phyloP scores from a whole-genome alignment of 2,888 invertebrate species.

The Alentia gelatinosa region DNA sequence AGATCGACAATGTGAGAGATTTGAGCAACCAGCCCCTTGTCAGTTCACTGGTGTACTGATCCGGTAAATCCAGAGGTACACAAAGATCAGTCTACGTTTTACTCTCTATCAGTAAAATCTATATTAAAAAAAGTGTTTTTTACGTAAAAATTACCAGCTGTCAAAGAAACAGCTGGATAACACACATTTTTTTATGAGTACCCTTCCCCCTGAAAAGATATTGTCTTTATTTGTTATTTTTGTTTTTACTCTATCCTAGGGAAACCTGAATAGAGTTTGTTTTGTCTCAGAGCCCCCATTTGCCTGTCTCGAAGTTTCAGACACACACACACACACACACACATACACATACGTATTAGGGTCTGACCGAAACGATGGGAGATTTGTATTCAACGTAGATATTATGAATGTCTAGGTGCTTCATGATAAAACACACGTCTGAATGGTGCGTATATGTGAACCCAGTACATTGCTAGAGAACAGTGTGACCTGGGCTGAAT shows the following conservation, averaged over 20 bases:
- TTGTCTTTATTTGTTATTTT: not conserved
- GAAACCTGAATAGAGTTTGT: not conserved
- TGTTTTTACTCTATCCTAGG: not conserved
- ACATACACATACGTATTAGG: not conserved
- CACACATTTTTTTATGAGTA: not conserved
- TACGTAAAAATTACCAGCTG: not conserved
- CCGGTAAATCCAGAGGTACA: no score
- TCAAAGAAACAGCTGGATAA: no score
- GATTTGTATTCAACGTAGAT: not conserved
- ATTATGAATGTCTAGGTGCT: constrained; percentile 28
- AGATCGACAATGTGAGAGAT: no score
- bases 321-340: no score
- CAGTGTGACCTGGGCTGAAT: no score
- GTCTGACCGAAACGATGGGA: not conserved
- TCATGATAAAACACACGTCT: not conserved
- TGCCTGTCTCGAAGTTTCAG: not conserved
- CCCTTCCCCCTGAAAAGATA: not conserved
- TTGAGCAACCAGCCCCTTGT: not conserved
- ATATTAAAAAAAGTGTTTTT: not conserved
- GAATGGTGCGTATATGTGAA: not conserved
- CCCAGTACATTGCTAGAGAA: not conserved
- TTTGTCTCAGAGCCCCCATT: not conserved
- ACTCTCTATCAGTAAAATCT: not conserved
- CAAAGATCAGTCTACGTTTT: no score
- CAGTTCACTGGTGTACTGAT: no score